Evolutionary conservation across 2,888 invertebrate genomes (phyloP).

Genomic region (Caenorhabditis virilis): DNA sequence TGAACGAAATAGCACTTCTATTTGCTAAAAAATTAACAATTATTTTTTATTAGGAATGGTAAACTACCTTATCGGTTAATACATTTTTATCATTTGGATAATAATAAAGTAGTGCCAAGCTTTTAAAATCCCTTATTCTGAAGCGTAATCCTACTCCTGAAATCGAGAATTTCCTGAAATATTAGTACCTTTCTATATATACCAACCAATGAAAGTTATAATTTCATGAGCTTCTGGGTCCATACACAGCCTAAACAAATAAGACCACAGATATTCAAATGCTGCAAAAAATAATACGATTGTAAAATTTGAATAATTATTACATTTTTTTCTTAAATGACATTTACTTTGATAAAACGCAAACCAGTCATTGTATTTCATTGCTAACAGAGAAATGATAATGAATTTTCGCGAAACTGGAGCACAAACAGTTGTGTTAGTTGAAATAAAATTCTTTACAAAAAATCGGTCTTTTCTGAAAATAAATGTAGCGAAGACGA

Average conservation of each 20-base stretch:
- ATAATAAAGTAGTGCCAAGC: constrained; percentile 24
- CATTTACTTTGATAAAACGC: no score
- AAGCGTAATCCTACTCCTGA: constrained; percentile 25
- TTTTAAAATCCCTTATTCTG: constrained; percentile 19
- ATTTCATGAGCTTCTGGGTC: constrained; percentile 24
- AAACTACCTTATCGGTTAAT: constrained; percentile 20
- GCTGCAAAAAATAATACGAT: constrained; percentile 18
- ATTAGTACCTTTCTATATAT: no score
- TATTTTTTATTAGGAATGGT: neutral
- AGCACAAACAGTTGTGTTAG: no score
- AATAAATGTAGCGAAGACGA: no score
- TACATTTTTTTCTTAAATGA: no score
- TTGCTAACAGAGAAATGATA: no score
- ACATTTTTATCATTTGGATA: constrained; percentile 24
- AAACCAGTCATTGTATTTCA: no score
- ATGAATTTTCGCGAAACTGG: no score
- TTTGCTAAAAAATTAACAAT: constrained; percentile 10
- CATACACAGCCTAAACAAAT: constrained; percentile 27
- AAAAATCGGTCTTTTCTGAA: no score
- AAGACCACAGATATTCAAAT: constrained; percentile 36
- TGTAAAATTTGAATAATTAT: no score
- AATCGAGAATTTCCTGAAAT: no score
- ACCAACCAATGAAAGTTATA: constrained; percentile 35
- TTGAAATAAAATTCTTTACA: no score
- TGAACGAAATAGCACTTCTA: constrained; percentile 17